These are phyloP conservation scores for Heteractis magnifica DNA, from an alignment of 92 coral and sea anemone genomes.

Conservation along the genomic window DNA sequence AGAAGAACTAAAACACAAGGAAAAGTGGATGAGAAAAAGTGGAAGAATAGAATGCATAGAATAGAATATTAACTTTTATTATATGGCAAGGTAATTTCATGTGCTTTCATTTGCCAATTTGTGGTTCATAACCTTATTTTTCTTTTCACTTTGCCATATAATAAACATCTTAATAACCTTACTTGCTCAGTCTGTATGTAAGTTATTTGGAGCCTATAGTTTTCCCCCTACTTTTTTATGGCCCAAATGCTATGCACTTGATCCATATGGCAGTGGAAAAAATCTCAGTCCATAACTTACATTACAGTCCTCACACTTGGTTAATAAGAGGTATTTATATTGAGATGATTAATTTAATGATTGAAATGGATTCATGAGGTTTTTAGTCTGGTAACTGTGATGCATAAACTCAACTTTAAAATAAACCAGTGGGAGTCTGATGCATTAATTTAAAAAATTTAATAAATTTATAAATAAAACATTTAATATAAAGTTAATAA, in stretches of 20 bases:
- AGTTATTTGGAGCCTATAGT: neutral
- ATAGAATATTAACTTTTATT: neutral
- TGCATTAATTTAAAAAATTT: slow-evolving; percentile 13
- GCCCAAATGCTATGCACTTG: too few species aligned
- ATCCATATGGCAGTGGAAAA: too few species aligned
- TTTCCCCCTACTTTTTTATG: too few species aligned
- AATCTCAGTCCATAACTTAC: too few species aligned
- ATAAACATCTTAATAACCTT: too few species aligned
- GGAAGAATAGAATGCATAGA: neutral
- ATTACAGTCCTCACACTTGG: too few species aligned
- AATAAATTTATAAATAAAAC: neutral
- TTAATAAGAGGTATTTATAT: too few species aligned
- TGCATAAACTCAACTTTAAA: slow-evolving; percentile 10
- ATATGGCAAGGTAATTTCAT: too few species aligned
- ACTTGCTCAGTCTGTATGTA: too few species aligned
- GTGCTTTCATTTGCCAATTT: too few species aligned
- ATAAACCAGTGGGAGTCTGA: neutral
- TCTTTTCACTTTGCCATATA: too few species aligned
- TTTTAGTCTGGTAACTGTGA: slow-evolving; percentile 10
- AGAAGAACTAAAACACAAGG: neutral
- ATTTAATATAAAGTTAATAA: neutral
- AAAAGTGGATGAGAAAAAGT: neutral
- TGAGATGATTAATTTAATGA: neutral
- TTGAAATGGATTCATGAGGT: slow-evolving; percentile 20
- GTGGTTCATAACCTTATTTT: too few species aligned